phyloP scores from a whole-genome alignment of 1,140 invertebrate species.

The Lepidurus couesii region DNA sequence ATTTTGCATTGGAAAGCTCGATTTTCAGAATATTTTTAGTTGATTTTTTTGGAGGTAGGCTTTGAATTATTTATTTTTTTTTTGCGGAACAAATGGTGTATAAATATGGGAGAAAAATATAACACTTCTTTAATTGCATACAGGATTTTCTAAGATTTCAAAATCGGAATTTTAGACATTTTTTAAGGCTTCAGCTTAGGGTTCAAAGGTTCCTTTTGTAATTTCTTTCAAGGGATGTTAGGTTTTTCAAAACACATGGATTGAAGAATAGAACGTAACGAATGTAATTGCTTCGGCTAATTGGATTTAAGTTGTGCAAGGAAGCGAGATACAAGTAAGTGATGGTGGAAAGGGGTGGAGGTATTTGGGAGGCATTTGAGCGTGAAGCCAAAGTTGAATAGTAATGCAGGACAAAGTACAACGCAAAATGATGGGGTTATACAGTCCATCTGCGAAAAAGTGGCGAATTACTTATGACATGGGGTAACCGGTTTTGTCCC shows the following conservation, averaged over 20 bases:
- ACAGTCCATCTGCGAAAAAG: conserved; percentile 12
- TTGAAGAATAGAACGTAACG: no score
- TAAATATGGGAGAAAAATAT: no score
- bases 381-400: neutral
- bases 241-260: neutral
- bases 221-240: no score
- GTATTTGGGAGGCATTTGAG: neutral
- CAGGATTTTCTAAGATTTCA: no score
- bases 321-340: neutral
- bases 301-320: neutral
- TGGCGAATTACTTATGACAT: conserved; percentile 2
- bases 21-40: no score
- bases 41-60: no score
- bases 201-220: no score
- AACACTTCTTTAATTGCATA: no score
- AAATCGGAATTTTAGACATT: no score
- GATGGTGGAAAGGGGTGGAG: neutral
- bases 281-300: neutral
- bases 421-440: neutral
- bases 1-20: neutral
- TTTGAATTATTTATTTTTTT: no score
- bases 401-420: neutral
- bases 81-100: no score
- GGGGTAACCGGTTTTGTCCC: neutral
- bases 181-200: no score